Percentiles rank a stretch among this genome's conserved stretches.
Evolutionary conservation across 2,113 vertebrate genomes (phyloP).

Genomic region (Hydropotes inermis): DNA sequence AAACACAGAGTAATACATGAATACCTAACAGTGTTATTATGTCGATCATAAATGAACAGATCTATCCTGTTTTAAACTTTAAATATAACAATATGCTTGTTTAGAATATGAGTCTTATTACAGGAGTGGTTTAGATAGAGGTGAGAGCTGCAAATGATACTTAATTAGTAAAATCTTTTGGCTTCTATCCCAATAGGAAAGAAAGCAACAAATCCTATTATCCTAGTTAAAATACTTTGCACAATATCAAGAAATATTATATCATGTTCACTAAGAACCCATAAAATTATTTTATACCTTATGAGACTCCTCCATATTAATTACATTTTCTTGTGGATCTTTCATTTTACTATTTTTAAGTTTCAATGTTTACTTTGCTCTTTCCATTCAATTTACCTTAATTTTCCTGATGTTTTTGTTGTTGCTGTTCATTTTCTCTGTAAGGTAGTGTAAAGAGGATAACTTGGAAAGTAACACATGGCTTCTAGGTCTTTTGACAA

Average conservation of each 20-base stretch:
- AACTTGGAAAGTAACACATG: not conserved
- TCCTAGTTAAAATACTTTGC: not conserved
- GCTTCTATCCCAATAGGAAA: not conserved
- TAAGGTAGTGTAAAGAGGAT: not conserved
- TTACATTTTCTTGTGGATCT: not conserved
- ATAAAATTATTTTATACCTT: not conserved
- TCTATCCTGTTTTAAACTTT: not conserved
- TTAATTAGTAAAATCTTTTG: not conserved
- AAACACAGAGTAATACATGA: not conserved
- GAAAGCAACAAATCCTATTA: not conserved
- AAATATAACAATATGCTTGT: not conserved
- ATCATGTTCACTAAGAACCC: not conserved
- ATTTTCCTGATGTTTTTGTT: not conserved
- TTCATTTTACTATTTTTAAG: not conserved
- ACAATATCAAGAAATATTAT: not conserved
- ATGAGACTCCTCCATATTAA: not conserved
- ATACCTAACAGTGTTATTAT: not conserved
- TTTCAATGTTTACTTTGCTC: slow-evolving; percentile 15
- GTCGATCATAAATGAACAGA: not conserved
- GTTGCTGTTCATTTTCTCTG: not conserved
- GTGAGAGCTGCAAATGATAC: not conserved
- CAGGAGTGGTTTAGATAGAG: not conserved
- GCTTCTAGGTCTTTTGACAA: not conserved
- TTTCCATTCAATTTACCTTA: slow-evolving; percentile 7
- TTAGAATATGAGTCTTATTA: not conserved